phyloP scores from a whole-genome alignment of 2,113 vertebrate genomes.

The Drymodes brunneopygia region DNA sequence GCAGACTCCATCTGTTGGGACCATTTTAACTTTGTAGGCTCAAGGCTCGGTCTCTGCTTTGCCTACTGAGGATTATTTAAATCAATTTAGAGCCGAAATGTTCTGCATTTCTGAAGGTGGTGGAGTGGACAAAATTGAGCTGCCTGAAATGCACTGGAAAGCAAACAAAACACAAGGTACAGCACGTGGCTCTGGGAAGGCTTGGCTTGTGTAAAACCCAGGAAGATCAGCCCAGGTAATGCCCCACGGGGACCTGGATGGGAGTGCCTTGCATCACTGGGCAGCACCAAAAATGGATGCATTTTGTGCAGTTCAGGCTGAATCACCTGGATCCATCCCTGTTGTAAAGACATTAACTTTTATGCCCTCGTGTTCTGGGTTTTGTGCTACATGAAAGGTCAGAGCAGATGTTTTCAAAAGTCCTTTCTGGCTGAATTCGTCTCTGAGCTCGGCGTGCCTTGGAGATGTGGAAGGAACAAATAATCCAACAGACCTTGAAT shows the following conservation, averaged over 20 bases:
- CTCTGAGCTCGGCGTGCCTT: neutral
- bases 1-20: neutral
- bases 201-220: neutral
- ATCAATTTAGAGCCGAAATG: neutral
- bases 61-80: neutral
- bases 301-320: neutral
- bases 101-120: neutral
- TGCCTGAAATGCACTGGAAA: neutral
- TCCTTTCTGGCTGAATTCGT: neutral
- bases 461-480: neutral
- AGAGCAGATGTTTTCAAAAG: neutral
- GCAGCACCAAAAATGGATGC: neutral
- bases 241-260: neutral
- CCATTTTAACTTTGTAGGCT: neutral
- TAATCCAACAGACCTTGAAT: neutral
- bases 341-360: conserved; percentile 5
- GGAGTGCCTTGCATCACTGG: neutral
- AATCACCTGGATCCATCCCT: neutral
- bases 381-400: neutral
- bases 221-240: neutral
- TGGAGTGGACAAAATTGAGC: neutral
- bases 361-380: neutral
- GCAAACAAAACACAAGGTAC: neutral
- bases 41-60: neutral
- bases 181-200: neutral